Evolutionary conservation across 2,797 vertebrate genomes (phyloP), one percentile per base, ranked within the genome.

Genomic region (Melanotaenia trifasciata): DNA sequence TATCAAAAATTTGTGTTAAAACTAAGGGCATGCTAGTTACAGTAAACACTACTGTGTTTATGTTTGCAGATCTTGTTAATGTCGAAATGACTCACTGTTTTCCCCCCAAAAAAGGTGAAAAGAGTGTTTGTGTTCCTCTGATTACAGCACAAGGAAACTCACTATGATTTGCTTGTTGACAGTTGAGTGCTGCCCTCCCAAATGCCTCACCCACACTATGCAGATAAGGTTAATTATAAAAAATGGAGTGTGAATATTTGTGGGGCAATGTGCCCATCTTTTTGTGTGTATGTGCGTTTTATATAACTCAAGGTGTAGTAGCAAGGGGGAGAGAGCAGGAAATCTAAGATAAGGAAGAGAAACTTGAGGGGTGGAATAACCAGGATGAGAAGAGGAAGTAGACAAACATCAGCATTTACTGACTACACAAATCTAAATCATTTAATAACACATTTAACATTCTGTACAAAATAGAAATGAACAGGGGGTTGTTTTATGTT

Each of bases 201-300:
- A 74, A 80, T 56, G 38, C 36, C 28, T 53, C 59, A 66, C n/a
- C 59, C 68, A 47, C 16, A 47, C 38, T 51, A 33, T 24, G 22
- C 36, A 83, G 90, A 94, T 90, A 90, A 91, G 71, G 24, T 72
- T 91, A 76, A 93, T 92, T 91, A 79, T 64, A 76, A 80, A 72
- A 78, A 69, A 4, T 0, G n/a, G 20, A 74, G 36, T 64, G 64
- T 58, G 59, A 65, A 13, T 43, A 67, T 72, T 70, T 80, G 38
- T 53, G 36, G 33, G 14, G 24, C 1, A 0, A 51, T 64, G 28
- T 72, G 70, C 67, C 16, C 6, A 11, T 72, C 58, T 62, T 43
- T 10, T 59, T 83, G 22, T 51, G 30, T 58, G 50, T 77, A 43
- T 67, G 22, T 43, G 13, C 40, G 13, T 61, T 79, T 86, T 68